These are phyloP conservation scores for Petrophora chlorosata DNA, from an alignment of 2,888 invertebrate genomes.

Conservation along the genomic window DNA sequence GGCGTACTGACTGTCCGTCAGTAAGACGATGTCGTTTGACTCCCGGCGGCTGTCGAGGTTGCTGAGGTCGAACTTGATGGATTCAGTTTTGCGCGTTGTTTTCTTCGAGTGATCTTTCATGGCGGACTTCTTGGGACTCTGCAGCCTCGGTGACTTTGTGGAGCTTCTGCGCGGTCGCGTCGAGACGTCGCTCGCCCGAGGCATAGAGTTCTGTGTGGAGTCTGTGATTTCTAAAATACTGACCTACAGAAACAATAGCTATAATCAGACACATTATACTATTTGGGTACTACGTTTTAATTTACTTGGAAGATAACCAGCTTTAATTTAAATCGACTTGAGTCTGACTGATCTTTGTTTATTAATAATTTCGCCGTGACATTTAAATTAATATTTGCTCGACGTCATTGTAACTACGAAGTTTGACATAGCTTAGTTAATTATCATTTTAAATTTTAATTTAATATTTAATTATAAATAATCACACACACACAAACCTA, in stretches of 20 bases:
- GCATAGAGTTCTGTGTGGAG: slow-evolving; percentile 33
- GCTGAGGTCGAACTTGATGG: slow-evolving; percentile 74
- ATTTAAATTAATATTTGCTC: too few relatives aligned
- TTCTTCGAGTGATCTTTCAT: slow-evolving; percentile 59
- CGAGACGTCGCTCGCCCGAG: slow-evolving; percentile 24
- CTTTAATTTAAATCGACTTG: too few relatives aligned
- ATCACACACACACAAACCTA: too few relatives aligned
- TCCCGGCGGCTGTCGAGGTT: slow-evolving; percentile 52
- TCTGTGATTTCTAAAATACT: slow-evolving; percentile 52
- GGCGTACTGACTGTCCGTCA: slow-evolving; percentile 31
- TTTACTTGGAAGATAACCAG: too few relatives aligned
- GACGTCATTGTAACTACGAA: too few relatives aligned
- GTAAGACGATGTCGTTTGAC: slow-evolving; percentile 33
- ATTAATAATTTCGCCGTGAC: too few relatives aligned
- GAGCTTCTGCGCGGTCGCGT: slow-evolving; percentile 33
- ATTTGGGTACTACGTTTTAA: too few relatives aligned
- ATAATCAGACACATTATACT: too few relatives aligned
- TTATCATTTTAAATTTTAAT: too few relatives aligned
- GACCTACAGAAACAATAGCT: slow-evolving; percentile 40
- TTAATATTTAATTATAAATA: too few relatives aligned
- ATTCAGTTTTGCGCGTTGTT: slow-evolving; percentile 58
- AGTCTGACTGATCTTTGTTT: too few relatives aligned
- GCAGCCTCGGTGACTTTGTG: slow-evolving; percentile 34
- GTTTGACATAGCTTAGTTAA: too few relatives aligned
- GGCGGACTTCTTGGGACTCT: slow-evolving; percentile 64